Conservation (phyloP, 37 sponge, comb jelly and placozoan genomes). For the Petrosia ficiformis region DNA sequence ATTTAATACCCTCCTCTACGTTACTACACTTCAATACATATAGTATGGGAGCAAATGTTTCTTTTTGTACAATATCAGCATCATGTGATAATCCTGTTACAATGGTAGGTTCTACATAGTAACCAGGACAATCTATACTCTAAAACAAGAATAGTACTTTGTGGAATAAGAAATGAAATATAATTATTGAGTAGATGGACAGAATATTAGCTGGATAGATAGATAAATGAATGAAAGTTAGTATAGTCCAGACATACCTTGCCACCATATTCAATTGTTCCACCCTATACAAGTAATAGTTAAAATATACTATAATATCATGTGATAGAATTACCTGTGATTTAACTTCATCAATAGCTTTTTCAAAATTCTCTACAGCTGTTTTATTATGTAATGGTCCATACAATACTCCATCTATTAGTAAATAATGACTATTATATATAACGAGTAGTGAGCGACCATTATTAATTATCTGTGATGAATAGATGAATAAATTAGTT, state of each 20-base stretch:
- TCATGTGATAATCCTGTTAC: slow-evolving; percentile 85
- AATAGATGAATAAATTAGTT: too few relatives aligned
- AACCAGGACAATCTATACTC: slow-evolving; percentile 78
- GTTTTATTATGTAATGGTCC: slow-evolving; percentile 87
- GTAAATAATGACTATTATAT: background rate
- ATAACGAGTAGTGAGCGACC: too few relatives aligned
- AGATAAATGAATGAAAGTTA: too few relatives aligned
- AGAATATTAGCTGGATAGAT: too few relatives aligned
- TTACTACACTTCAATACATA: slow-evolving; percentile 83
- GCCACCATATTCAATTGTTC: slow-evolving; percentile 88
- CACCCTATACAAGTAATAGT: slow-evolving; percentile 52
- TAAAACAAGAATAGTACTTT: background rate
- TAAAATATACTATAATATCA: background rate
- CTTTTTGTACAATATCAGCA: slow-evolving; percentile 72
- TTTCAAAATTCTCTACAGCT: slow-evolving; percentile 73
- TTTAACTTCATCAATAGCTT: slow-evolving; percentile 66
- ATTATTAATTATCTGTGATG: too few relatives aligned
- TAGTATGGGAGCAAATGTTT: slow-evolving; percentile 96
- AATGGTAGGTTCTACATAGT: slow-evolving; percentile 96
- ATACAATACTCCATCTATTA: slow-evolving; percentile 68
- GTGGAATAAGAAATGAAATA: background rate
- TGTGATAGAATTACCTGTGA: slow-evolving; percentile 20
- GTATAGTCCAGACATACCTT: slow-evolving; percentile 60
- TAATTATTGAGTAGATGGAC: background rate
- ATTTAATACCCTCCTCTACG: slow-evolving; percentile 85